Evolutionary conservation across 2,888 invertebrate genomes (phyloP).

Genomic region (Allolobophora icterica): DNA sequence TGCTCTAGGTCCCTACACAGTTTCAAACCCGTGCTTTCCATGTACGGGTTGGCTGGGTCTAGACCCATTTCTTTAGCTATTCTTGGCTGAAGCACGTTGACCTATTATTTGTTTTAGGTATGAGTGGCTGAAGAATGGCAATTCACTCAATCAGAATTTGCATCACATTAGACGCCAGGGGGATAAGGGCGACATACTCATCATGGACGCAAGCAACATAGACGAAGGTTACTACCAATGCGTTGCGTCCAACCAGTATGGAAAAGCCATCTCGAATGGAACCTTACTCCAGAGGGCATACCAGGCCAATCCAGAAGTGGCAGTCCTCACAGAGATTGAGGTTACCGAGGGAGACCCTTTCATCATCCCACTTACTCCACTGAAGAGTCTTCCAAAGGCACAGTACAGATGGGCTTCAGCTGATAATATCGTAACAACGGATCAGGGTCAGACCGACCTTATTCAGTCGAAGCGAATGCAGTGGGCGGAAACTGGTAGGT

Average conservation of each 20-base stretch:
- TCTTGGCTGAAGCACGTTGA: not conserved
- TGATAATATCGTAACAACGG: not conserved
- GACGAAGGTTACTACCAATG: constrained; percentile 29
- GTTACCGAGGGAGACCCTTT: constrained; percentile 2
- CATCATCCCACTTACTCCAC: not conserved
- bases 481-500: constrained; percentile 6
- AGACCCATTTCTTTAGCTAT: too few relatives aligned
- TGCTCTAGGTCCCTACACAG: too few relatives aligned
- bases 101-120: not conserved
- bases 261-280: not conserved
- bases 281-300: not conserved
- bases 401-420: not conserved
- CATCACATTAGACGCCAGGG: not conserved
- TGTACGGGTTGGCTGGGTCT: too few relatives aligned
- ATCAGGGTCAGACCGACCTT: not conserved
- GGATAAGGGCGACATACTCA: not conserved
- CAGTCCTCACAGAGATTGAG: not conserved
- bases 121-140: constrained; percentile 3
- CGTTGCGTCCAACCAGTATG: not conserved
- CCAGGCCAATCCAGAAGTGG: not conserved
- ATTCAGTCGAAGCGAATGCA: not conserved
- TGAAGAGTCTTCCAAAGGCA: not conserved
- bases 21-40: too few relatives aligned
- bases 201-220: not conserved
- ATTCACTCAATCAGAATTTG: not conserved